A percentile compares a stretch with the other conserved stretches of the same genome.
These are phyloP conservation scores for Neocrepidodera transversa DNA, from an alignment of 2,888 invertebrate species.

Conservation along the genomic window DNA sequence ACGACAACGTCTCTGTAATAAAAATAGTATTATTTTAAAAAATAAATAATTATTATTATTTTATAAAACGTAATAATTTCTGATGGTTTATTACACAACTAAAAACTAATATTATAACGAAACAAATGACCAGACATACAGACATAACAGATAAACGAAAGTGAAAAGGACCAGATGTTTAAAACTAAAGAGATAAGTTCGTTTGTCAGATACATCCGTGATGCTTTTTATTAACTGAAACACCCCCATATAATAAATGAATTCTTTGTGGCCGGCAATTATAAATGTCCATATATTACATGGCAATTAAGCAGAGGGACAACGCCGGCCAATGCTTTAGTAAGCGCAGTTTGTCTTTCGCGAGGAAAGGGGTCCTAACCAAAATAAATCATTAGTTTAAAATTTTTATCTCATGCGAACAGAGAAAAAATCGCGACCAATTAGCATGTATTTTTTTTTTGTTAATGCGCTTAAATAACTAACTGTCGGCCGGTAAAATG, in stretches of 20 bases:
- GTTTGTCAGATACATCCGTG: slow-evolving; percentile 44
- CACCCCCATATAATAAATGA: slow-evolving; percentile 51
- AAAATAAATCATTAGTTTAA: slow-evolving; percentile 50
- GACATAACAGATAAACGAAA: too few relatives aligned
- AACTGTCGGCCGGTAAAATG: slow-evolving; percentile 23
- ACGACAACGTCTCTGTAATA: too few relatives aligned
- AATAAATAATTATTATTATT: too few relatives aligned
- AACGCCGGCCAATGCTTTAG: slow-evolving; percentile 43
- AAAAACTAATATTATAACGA: too few relatives aligned
- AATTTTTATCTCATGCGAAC: slow-evolving; percentile 53
- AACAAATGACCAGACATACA: background rate
- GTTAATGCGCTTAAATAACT: slow-evolving; percentile 42
- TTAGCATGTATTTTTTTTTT: slow-evolving; percentile 48
- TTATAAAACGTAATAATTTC: too few relatives aligned
- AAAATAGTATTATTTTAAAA: too few relatives aligned
- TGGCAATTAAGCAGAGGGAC: slow-evolving; percentile 57
- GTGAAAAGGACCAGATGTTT: slow-evolving; percentile 28
- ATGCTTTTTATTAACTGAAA: slow-evolving; percentile 50
- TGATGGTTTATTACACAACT: too few relatives aligned
- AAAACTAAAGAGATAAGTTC: slow-evolving; percentile 35
- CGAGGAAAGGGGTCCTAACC: slow-evolving; percentile 41
- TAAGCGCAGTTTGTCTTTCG: slow-evolving; percentile 46
- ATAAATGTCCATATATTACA: slow-evolving; percentile 57
- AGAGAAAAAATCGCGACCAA: slow-evolving; percentile 48
- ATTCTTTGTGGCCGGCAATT: slow-evolving; percentile 57